These are phyloP conservation scores for Epistrophe eligans DNA, from an alignment of 2,888 invertebrate species.

Conservation along the genomic window DNA sequence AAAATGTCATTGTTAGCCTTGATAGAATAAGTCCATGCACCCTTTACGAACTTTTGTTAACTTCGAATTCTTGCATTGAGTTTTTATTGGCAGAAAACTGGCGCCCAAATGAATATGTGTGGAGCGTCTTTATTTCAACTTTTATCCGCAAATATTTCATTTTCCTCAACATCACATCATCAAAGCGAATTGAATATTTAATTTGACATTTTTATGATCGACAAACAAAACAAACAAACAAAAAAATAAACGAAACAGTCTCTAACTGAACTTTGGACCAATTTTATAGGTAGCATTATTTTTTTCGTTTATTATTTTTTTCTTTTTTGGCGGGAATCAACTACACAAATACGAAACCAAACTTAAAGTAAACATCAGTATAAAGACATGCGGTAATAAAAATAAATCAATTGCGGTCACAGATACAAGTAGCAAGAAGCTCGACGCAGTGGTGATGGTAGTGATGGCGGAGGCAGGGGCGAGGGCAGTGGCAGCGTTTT, in stretches of 20 bases:
- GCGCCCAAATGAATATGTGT: constrained; percentile 3
- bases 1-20: too few species aligned
- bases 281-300: constrained; percentile 27
- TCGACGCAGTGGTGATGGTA: not conserved
- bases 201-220: constrained; percentile 64
- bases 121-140: not conserved
- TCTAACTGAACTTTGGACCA: constrained; percentile 57
- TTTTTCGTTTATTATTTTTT: constrained; percentile 11
- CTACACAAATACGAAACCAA: constrained; percentile 21
- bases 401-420: constrained; percentile 75
- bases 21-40: too few species aligned
- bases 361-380: constrained; percentile 42
- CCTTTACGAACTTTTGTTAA: not conserved
- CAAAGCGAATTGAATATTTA: constrained; percentile 48
- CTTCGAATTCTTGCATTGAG: not conserved
- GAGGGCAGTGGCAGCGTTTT: constrained; percentile 53
- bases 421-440: constrained; percentile 61
- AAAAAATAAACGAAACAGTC: not conserved
- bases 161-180: not conserved
- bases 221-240: not conserved
- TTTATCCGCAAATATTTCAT: not conserved
- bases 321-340: constrained; percentile 60
- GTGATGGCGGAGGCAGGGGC: not conserved
- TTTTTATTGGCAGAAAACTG: not conserved
- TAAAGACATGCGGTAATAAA: constrained; percentile 67